These are phyloP conservation scores for Dinoponera quadriceps DNA, from an alignment of 1,140 invertebrate species.

Conservation along the genomic window DNA sequence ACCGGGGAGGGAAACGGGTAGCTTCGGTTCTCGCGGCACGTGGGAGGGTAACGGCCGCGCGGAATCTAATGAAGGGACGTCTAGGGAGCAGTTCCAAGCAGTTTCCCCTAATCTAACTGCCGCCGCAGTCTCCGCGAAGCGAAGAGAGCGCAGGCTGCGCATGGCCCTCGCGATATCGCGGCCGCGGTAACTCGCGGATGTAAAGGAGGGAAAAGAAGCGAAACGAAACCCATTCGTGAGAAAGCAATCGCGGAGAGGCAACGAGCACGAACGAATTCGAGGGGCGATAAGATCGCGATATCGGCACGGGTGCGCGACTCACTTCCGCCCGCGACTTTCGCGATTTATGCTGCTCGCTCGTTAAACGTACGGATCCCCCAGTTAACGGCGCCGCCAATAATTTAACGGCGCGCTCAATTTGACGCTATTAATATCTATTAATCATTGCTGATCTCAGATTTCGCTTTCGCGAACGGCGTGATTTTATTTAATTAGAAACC, in stretches of 20 bases:
- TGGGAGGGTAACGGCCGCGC: slow-evolving; percentile 45
- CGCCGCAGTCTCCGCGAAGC: slow-evolving; percentile 40
- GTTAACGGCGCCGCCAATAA: background rate
- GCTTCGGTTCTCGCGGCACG: slow-evolving; percentile 51
- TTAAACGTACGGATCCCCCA: background rate
- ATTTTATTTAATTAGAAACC: slow-evolving; percentile 37
- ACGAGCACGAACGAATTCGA: slow-evolving; percentile 42
- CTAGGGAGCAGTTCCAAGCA: slow-evolving; percentile 58
- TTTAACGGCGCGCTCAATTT: background rate
- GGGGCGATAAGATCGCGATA: slow-evolving; percentile 29
- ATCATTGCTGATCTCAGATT: background rate
- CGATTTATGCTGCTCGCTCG: background rate
- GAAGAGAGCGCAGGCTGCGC: background rate
- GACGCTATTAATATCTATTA: background rate
- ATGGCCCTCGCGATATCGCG: slow-evolving; percentile 39
- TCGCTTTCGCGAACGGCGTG: too few relatives aligned
- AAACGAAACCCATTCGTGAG: slow-evolving; percentile 52
- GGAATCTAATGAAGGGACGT: slow-evolving; percentile 61
- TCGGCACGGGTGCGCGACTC: background rate
- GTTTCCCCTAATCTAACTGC: slow-evolving; percentile 62
- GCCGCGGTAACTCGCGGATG: slow-evolving; percentile 53
- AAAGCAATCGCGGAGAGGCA: slow-evolving; percentile 39
- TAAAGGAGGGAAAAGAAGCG: slow-evolving; percentile 35
- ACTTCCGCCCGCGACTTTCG: background rate
- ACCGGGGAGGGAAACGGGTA: slow-evolving; percentile 32